phyloP scores from a whole-genome alignment of 53 echinoderm and acorn worm genomes.

The Apostichopus leukothele region DNA sequence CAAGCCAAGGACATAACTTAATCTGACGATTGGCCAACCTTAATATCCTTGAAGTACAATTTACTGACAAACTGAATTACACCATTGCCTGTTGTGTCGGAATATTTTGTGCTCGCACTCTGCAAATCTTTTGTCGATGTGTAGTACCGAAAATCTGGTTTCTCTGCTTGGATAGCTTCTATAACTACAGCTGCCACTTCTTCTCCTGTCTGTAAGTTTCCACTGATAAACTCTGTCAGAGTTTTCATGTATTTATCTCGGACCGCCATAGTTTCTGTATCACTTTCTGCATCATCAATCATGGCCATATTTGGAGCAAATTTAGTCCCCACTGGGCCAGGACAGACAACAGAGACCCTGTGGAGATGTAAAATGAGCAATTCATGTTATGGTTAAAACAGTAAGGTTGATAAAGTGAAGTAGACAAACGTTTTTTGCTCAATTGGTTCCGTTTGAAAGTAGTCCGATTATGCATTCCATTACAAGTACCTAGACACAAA shows the following conservation, averaged over 20 bases:
- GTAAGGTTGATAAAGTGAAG: too few species aligned
- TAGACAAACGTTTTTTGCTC: too few species aligned
- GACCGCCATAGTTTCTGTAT: background rate
- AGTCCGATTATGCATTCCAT: too few species aligned
- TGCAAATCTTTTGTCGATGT: background rate
- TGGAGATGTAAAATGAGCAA: background rate
- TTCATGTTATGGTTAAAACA: too few species aligned
- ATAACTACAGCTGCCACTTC: background rate
- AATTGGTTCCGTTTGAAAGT: too few species aligned
- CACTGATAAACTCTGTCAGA: background rate
- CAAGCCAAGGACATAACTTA: background rate
- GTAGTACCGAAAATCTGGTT: constrained; percentile 5
- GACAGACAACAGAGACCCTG: background rate
- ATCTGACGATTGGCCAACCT: background rate
- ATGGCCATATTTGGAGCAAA: background rate
- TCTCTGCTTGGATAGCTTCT: constrained; percentile 21
- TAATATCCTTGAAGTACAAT: background rate
- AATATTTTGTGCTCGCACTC: background rate
- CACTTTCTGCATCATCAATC: background rate
- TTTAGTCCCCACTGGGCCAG: constrained; percentile 22
- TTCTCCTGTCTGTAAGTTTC: background rate
- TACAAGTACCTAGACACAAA: too few species aligned
- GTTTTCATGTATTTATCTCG: background rate
- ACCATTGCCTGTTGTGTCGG: background rate
- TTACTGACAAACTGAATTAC: background rate